phyloP scores from a whole-genome alignment of 2,113 vertebrate genomes.

The Xyliphius kryptos region DNA sequence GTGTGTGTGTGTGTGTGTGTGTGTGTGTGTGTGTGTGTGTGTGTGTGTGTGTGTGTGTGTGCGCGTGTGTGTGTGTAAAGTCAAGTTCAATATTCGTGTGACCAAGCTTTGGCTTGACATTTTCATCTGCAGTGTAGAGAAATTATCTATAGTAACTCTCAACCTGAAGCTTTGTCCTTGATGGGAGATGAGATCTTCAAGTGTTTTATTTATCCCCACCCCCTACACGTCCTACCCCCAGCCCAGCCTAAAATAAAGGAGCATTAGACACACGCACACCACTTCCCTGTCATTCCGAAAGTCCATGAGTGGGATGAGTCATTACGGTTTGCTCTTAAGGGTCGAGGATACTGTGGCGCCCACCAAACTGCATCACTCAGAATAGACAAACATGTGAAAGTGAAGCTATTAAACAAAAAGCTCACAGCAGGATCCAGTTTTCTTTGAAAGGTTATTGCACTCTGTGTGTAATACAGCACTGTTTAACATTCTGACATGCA shows the following conservation, averaged over 20 bases:
- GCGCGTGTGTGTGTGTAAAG: conserved; percentile 14
- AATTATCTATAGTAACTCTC: conserved; percentile 22
- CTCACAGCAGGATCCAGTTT: no score
- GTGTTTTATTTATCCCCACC: conserved; percentile 23
- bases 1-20: conserved; percentile 21
- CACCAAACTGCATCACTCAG: neutral
- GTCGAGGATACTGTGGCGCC: neutral
- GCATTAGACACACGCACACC: neutral
- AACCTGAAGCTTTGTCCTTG: conserved; percentile 29
- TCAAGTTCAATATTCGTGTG: conserved; percentile 7
- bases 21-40: neutral
- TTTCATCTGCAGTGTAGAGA: conserved; percentile 25
- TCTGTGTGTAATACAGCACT: no score
- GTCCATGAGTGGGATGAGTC: neutral
- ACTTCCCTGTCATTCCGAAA: neutral
- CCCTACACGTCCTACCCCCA: neutral
- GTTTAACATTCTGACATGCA: no score
- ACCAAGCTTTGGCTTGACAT: conserved; percentile 9
- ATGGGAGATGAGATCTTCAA: conserved; percentile 33
- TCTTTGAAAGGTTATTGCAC: no score
- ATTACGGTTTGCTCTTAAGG: neutral
- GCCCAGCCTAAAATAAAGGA: neutral
- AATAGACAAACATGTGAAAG: neutral
- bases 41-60: conserved; percentile 9
- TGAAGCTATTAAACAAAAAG: neutral